Evolutionary conservation across 2,797 vertebrate genomes (phyloP).

Genomic region (Cirrhinus mrigala): DNA sequence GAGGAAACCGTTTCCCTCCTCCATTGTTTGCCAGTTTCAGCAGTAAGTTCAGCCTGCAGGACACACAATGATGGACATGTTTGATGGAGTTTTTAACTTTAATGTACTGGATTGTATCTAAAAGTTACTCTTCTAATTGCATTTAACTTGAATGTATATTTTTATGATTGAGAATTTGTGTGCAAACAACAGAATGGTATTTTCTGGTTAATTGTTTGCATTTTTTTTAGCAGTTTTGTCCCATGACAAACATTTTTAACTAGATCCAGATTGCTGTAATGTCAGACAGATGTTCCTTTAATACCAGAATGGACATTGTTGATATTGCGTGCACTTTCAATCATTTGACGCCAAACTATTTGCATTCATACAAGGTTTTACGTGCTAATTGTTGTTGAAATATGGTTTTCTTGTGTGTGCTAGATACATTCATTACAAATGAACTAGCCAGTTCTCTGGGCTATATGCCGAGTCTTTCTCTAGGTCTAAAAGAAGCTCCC

Average conservation of each 20-base stretch:
- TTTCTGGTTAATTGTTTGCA: neutral
- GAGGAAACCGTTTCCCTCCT: slow-evolving; percentile 53
- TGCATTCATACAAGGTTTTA: neutral
- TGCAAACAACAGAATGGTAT: neutral
- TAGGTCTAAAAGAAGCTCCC: slow-evolving; percentile 42
- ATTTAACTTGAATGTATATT: neutral
- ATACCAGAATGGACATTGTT: neutral
- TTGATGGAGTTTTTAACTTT: neutral
- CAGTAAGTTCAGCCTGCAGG: slow-evolving; percentile 35
- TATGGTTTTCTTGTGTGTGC: slow-evolving; percentile 11
- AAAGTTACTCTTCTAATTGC: neutral
- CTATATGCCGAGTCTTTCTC: slow-evolving; percentile 14
- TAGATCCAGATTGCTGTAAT: slow-evolving; percentile 34
- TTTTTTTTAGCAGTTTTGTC: neutral
- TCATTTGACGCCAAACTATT: neutral
- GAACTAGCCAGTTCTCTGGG: slow-evolving; percentile 33
- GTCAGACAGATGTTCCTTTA: slow-evolving; percentile 34
- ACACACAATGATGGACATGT: slow-evolving; percentile 29
- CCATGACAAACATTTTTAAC: neutral
- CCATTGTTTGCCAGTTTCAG: slow-evolving; percentile 53
- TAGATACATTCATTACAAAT: slow-evolving; percentile 29
- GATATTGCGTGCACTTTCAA: neutral
- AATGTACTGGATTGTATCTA: neutral
- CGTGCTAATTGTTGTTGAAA: neutral
- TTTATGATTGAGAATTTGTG: neutral